Evolutionary conservation across 2,113 vertebrate genomes (phyloP).

Genomic region (Elanoides forficatus): DNA sequence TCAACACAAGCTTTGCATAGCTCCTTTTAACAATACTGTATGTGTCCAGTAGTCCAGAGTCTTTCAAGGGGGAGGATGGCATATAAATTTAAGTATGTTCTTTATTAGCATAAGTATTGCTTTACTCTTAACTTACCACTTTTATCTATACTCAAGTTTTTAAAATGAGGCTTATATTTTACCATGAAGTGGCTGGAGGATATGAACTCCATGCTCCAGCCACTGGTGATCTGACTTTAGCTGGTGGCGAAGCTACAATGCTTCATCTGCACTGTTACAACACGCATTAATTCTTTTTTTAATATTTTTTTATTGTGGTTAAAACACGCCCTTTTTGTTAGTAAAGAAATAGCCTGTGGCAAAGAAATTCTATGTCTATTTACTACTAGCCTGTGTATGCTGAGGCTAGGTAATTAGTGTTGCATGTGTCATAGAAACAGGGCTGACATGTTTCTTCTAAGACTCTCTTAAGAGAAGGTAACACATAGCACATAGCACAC

Average conservation of each 20-base stretch:
- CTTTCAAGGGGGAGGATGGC: not conserved
- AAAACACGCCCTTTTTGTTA: constrained; percentile 8
- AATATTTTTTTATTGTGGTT: constrained; percentile 16
- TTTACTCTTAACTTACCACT: not conserved
- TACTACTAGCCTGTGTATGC: not conserved
- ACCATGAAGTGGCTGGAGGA: not conserved
- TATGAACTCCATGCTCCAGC: not conserved
- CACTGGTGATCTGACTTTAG: not conserved
- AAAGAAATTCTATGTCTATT: not conserved
- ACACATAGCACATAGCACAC: not conserved
- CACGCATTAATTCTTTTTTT: not conserved
- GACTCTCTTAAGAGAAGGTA: not conserved
- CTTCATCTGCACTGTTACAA: constrained; percentile 5
- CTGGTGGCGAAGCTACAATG: not conserved
- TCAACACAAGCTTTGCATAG: not conserved
- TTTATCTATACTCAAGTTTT: not conserved
- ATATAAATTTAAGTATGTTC: not conserved
- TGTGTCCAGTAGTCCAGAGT: not conserved
- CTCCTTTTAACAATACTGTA: not conserved
- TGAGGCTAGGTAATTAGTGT: not conserved
- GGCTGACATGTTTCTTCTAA: not conserved
- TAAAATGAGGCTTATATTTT: not conserved
- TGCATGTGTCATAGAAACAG: not conserved
- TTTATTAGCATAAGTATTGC: not conserved
- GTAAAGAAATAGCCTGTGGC: constrained; percentile 20